Evolutionary conservation across 2,797 vertebrate species (phyloP).

Genomic region (Carduelis carduelis): DNA sequence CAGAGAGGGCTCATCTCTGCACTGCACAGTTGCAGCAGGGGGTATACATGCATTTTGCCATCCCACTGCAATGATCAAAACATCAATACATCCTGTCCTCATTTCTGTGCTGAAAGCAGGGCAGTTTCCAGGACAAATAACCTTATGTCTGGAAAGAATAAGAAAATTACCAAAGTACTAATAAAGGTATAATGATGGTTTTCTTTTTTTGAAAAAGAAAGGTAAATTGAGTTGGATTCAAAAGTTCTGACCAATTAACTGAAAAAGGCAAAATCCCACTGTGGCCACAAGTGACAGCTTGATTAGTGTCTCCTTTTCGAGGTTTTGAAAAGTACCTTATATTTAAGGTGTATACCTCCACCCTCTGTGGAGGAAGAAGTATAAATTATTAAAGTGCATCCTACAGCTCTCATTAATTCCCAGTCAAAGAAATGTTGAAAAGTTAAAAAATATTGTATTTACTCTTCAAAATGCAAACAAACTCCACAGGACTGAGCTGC

Average conservation of each 20-base stretch:
- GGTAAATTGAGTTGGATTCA: background rate
- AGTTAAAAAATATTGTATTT: background rate
- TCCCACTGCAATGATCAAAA: background rate
- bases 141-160: background rate
- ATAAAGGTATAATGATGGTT: background rate
- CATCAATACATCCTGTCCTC: background rate
- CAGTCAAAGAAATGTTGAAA: background rate
- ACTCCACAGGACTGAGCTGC: background rate
- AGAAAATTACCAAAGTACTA: background rate
- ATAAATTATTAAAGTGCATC: background rate
- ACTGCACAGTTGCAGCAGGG: background rate
- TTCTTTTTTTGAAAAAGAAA: background rate
- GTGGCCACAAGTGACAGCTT: background rate
- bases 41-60: fast-evolving
- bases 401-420: background rate
- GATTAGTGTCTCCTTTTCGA: background rate
- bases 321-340: background rate
- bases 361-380: background rate
- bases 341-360: background rate
- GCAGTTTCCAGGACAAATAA: background rate
- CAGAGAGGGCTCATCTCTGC: background rate
- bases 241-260: background rate
- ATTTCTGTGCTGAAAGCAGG: background rate
- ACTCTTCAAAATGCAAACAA: background rate
- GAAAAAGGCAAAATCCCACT: background rate